phyloP scores from a whole-genome alignment of 2,888 invertebrate species.

The Luperina testacea region DNA sequence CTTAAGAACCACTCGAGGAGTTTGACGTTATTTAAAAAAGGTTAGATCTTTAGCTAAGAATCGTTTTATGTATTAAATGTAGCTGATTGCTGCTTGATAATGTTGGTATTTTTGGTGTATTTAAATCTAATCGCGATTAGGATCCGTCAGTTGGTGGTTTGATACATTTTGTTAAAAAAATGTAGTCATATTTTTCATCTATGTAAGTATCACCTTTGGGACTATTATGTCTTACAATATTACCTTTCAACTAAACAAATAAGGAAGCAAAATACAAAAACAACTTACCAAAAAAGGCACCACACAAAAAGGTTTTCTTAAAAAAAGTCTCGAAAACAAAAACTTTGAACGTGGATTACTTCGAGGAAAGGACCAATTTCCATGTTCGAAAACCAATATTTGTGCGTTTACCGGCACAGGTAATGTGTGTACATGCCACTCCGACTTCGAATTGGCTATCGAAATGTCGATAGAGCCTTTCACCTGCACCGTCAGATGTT shows the following conservation, averaged over 20 bases:
- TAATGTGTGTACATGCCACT: conserved; percentile 80
- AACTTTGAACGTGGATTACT: conserved; percentile 32
- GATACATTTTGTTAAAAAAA: neutral
- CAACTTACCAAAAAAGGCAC: neutral
- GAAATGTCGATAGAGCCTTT: conserved; percentile 71
- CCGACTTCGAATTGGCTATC: conserved; percentile 72
- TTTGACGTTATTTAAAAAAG: conserved; percentile 38
- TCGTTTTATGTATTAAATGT: conserved; percentile 9
- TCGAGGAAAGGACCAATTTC: conserved; percentile 46
- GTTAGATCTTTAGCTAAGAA: neutral
- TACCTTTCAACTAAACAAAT: conserved; percentile 5
- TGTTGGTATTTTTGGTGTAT: neutral
- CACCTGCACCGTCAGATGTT: conserved; percentile 59
- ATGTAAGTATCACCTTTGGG: neutral
- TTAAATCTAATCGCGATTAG: neutral
- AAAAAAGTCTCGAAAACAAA: conserved; percentile 30
- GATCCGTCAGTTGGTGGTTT: neutral
- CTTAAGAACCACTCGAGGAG: conserved; percentile 22
- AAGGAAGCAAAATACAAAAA: conserved; percentile 14
- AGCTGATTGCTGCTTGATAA: neutral
- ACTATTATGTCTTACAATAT: neutral
- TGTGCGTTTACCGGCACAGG: conserved; percentile 59
- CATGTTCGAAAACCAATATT: conserved; percentile 63
- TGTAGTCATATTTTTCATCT: neutral
- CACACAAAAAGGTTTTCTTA: conserved; percentile 9